A percentile compares a stretch with the other conserved stretches of the same genome.
Conservation (phyloP, 1,140 invertebrate genomes). For the Meloidogyne chitwoodi region DNA sequence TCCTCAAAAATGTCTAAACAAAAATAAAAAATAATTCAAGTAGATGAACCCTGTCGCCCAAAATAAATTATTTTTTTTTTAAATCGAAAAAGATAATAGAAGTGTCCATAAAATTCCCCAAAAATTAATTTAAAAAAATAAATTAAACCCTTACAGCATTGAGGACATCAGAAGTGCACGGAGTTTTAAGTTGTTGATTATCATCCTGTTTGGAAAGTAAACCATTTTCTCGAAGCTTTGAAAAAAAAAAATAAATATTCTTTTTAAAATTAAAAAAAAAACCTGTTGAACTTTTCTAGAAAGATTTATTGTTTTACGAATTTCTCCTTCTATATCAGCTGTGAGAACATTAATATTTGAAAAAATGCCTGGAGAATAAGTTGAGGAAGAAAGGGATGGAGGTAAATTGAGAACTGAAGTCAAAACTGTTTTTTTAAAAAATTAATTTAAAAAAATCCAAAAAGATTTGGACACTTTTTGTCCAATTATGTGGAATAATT, state of each 20-base stretch:
- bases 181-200: slow-evolving; percentile 35
- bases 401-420: slow-evolving; percentile 44
- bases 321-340: slow-evolving; percentile 37
- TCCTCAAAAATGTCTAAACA: no score
- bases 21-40: no score
- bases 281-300: slow-evolving; percentile 42
- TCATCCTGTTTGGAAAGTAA: slow-evolving; percentile 36
- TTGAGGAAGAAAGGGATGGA: slow-evolving; percentile 17
- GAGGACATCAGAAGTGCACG: slow-evolving; percentile 45
- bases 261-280: neutral
- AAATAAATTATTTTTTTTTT: no score
- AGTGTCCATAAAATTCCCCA: no score
- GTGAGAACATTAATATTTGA: slow-evolving; percentile 44
- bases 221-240: slow-evolving; percentile 40
- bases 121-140: no score
- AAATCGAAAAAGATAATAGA: no score
- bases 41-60: no score
- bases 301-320: slow-evolving; percentile 45
- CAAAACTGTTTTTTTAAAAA: neutral
- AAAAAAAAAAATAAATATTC: neutral
- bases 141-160: slow-evolving; percentile 17
- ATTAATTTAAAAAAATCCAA: no score
- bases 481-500: no score
- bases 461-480: no score
- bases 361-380: slow-evolving; percentile 48